These are phyloP conservation scores for Platynereis dumerilii DNA, from an alignment of 2,888 invertebrate species.

Conservation along the genomic window DNA sequence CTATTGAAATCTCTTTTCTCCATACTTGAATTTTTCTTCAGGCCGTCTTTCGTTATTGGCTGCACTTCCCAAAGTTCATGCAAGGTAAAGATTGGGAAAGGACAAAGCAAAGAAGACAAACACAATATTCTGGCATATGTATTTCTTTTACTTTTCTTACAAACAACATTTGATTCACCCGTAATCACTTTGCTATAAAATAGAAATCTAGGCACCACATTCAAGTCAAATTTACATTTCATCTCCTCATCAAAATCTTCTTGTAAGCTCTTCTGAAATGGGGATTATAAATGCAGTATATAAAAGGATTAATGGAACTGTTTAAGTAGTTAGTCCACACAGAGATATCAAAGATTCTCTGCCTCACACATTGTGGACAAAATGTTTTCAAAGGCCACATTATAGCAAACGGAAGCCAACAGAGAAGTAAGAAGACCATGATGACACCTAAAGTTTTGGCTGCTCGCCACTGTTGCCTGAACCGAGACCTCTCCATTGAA, in stretches of 20 bases:
- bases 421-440: slow-evolving; percentile 44
- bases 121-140: no score
- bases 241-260: slow-evolving; percentile 13
- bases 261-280: slow-evolving; percentile 28
- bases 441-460: slow-evolving; percentile 49
- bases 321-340: slow-evolving; percentile 49
- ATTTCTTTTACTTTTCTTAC: no score
- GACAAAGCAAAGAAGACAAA: no score
- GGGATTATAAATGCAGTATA: slow-evolving; percentile 47
- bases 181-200: no score
- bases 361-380: slow-evolving; percentile 38
- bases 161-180: no score
- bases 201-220: no score
- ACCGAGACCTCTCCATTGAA: slow-evolving; percentile 26
- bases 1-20: no score
- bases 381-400: slow-evolving; percentile 46
- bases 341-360: slow-evolving; percentile 37
- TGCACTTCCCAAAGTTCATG: no score
- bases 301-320: slow-evolving; percentile 46
- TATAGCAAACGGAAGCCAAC: slow-evolving; percentile 48
- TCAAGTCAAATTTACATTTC: not conserved
- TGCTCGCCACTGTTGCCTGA: slow-evolving; percentile 41
- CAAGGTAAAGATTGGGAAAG: no score
- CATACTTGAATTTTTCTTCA: no score
- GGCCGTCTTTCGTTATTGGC: no score